Percentiles rank a stretch among this genome's conserved stretches.
These are phyloP conservation scores for Esperia sulphurella DNA, from an alignment of 2,888 invertebrate species.

Conservation along the genomic window DNA sequence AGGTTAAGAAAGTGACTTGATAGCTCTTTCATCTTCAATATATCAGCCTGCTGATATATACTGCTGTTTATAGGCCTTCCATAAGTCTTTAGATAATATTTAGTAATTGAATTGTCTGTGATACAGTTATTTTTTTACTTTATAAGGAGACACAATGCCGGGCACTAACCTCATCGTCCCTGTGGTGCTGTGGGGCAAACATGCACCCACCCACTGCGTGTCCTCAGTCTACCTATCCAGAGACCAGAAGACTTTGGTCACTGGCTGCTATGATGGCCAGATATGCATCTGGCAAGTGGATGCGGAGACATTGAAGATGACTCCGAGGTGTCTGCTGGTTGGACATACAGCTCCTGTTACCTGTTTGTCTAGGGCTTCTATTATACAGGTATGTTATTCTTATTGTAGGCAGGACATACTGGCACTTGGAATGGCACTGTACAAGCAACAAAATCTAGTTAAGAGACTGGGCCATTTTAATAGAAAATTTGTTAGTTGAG, in stretches of 20 bases:
- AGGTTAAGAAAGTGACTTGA: too few relatives aligned
- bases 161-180: slow-evolving; percentile 97
- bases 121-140: not conserved
- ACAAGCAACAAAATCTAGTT: too few relatives aligned
- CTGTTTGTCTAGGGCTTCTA: slow-evolving; percentile 91
- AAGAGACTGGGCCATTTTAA: not conserved
- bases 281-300: slow-evolving; percentile 95
- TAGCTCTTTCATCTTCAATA: too few relatives aligned
- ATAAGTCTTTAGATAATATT: too few relatives aligned
- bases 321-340: slow-evolving; percentile 92
- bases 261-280: slow-evolving; percentile 99
- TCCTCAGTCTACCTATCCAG: slow-evolving; percentile 94
- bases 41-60: too few relatives aligned
- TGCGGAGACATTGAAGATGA: slow-evolving; percentile 91
- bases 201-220: slow-evolving; percentile 97
- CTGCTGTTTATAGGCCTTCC: too few relatives aligned
- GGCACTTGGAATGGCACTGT: too few relatives aligned
- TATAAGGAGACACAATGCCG: slow-evolving; percentile 72
- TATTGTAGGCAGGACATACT: too few relatives aligned
- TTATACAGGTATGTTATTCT: slow-evolving; percentile 75
- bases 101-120: not conserved
- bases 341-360: slow-evolving; percentile 97
- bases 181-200: slow-evolving; percentile 97
- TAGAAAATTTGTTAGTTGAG: too few relatives aligned
- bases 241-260: slow-evolving; percentile 95